Evolutionary conservation across 2,797 vertebrate species (phyloP).

Genomic region (Falco peregrinus): DNA sequence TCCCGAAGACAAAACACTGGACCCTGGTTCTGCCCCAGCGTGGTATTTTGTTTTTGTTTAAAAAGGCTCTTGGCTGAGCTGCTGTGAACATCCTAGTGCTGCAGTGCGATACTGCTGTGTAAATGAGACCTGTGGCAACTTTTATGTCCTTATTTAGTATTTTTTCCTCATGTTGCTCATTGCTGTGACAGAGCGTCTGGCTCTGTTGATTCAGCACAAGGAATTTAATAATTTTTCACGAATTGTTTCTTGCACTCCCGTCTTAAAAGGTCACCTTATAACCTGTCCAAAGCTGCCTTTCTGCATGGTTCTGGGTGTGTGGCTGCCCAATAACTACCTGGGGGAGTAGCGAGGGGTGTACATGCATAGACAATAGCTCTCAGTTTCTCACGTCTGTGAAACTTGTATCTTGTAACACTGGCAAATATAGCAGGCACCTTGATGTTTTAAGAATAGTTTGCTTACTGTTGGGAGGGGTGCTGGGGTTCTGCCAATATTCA

Average conservation of each 20-base stretch:
- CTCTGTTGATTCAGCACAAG: neutral
- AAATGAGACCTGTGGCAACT: neutral
- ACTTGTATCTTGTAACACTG: neutral
- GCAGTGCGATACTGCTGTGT: neutral
- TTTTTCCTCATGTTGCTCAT: neutral
- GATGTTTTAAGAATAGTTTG: neutral
- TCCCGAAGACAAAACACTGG: neutral
- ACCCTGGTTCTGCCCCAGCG: neutral
- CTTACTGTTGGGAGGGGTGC: neutral
- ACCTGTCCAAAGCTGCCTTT: neutral
- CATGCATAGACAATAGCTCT: neutral
- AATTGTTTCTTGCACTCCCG: neutral
- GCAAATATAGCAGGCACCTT: neutral
- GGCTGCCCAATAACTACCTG: neutral
- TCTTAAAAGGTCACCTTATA: neutral
- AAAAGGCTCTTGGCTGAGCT: neutral
- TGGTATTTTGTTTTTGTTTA: neutral
- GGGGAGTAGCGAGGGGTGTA: accelerated
- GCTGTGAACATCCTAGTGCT: neutral
- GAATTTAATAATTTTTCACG: neutral
- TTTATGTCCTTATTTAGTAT: neutral
- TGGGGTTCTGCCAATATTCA: accelerated
- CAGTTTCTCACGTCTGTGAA: neutral
- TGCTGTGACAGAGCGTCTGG: neutral
- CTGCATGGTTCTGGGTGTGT: neutral